Evolutionary conservation across 2,888 invertebrate genomes (phyloP).

Genomic region (Argynnis bischoffii): DNA sequence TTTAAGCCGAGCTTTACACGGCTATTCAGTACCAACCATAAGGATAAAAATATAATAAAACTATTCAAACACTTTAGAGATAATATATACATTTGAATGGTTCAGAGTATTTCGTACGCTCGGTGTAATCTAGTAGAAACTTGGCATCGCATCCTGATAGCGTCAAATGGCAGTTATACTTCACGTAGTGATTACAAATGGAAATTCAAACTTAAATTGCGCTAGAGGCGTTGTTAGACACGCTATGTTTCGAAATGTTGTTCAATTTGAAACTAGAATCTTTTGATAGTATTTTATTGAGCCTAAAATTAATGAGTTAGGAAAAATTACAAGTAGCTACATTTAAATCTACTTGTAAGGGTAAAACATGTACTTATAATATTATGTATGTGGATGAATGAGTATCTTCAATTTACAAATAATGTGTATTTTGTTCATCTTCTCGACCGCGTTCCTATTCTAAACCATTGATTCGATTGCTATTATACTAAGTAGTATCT

Average conservation of each 20-base stretch:
- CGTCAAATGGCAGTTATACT: conserved; percentile 36
- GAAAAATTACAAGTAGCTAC: background rate
- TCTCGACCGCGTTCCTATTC: no score
- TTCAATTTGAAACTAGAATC: background rate
- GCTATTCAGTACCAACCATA: no score
- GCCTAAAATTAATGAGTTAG: no score
- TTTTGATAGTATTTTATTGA: background rate
- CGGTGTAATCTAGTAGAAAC: conserved; percentile 14
- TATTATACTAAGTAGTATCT: no score
- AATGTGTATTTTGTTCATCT: no score
- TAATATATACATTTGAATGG: conserved; percentile 1
- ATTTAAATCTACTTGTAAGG: no score
- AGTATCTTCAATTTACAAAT: no score
- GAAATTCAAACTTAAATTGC: conserved; percentile 40
- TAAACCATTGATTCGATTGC: no score
- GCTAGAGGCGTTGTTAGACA: conserved; percentile 18
- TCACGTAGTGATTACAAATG: conserved; percentile 43
- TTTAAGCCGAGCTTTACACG: no score
- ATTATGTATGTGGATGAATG: no score
- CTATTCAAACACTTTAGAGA: background rate
- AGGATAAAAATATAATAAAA: no score
- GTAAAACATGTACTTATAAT: no score
- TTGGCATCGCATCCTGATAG: conserved; percentile 30
- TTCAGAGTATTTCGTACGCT: background rate
- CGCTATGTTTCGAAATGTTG: conserved; percentile 6